phyloP scores from a whole-genome alignment of 1,140 invertebrate genomes.

The Plutomurus gul region DNA sequence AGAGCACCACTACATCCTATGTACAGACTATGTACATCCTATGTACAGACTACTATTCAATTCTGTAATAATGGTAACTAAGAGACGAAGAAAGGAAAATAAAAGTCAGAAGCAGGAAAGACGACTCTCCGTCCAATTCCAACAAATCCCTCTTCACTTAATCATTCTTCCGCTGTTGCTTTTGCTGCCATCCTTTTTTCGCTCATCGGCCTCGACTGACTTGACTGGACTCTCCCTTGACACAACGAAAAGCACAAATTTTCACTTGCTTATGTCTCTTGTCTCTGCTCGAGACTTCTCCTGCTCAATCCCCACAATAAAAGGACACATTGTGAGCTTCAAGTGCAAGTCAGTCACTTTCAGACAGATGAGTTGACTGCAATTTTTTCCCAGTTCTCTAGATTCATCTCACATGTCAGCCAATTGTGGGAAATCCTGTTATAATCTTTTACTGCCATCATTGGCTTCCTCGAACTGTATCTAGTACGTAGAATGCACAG shows the following conservation, averaged over 20 bases:
- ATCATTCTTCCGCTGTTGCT: slow-evolving; percentile 34
- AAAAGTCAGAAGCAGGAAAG: slow-evolving; percentile 29
- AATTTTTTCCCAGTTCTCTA: not conserved
- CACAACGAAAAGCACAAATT: slow-evolving; percentile 11
- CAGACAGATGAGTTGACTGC: not conserved
- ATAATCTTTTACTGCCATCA: not conserved
- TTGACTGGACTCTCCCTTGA: not conserved
- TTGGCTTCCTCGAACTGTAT: too few species aligned
- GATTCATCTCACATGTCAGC: not conserved
- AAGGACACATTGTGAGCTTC: not conserved
- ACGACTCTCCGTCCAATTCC: slow-evolving; percentile 25
- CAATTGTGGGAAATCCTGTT: slow-evolving; percentile 15
- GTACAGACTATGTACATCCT: too few species aligned
- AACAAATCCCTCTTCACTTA: slow-evolving; percentile 35
- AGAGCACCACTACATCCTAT: too few species aligned
- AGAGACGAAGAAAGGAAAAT: not conserved
- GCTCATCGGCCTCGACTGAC: not conserved
- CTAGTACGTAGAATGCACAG: too few species aligned
- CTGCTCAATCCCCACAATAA: not conserved
- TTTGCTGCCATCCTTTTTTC: slow-evolving; percentile 13
- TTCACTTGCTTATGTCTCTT: not conserved
- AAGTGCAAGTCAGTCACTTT: not conserved
- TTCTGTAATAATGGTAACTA: not conserved
- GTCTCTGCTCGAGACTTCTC: not conserved
- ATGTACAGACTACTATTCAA: not conserved